Evolutionary conservation across 2,888 invertebrate genomes (phyloP).

Genomic region (Athalia circularis): DNA sequence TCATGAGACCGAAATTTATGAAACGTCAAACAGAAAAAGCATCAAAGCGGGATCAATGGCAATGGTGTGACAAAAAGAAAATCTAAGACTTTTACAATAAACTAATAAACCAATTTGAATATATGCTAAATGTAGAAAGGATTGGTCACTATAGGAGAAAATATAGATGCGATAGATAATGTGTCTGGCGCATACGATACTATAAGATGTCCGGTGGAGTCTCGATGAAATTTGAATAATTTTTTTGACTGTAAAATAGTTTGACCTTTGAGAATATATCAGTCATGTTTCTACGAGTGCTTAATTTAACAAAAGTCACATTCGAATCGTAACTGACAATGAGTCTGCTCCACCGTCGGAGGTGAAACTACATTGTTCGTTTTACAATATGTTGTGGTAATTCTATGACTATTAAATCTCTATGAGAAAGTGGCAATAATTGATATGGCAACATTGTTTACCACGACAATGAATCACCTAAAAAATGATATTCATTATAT

Average conservation of each 20-base stretch:
- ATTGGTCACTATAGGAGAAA: not conserved
- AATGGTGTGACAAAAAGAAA: not conserved
- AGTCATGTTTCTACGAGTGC: not conserved
- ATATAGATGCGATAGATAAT: not conserved
- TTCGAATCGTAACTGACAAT: not conserved
- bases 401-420: not conserved
- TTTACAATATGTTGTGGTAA: conserved; percentile 22
- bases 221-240: conserved; percentile 23
- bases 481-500: not conserved
- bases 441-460: not conserved
- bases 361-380: conserved; percentile 14
- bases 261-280: conserved; percentile 10
- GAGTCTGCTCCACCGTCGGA: not conserved
- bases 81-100: not conserved
- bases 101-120: not conserved
- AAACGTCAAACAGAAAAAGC: conserved; percentile 28
- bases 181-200: not conserved
- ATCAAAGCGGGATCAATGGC: conserved; percentile 30
- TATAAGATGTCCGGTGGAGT: not conserved
- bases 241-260: not conserved
- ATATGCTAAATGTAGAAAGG: not conserved
- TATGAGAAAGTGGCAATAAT: too few species aligned
- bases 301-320: not conserved
- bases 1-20: conserved; percentile 1
- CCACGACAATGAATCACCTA: not conserved